A percentile compares a stretch with the other conserved stretches of the same genome.
Conservation (phyloP, 1,140 invertebrate genomes). For the Drosophila cardini region DNA sequence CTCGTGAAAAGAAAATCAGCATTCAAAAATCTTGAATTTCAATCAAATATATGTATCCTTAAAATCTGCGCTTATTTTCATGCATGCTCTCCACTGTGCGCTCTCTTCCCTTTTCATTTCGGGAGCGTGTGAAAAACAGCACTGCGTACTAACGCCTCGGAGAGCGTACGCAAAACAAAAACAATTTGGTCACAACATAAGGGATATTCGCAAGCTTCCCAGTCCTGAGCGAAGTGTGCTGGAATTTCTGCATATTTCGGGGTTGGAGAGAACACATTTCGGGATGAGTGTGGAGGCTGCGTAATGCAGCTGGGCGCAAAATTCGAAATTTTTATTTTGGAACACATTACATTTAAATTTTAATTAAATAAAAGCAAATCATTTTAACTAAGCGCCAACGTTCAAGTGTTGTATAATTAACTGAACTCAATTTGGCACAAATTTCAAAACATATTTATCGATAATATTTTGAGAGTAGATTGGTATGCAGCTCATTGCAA, state of each 20-base stretch:
- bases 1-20: too few relatives aligned
- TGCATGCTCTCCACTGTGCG: conserved; percentile 29
- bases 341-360: neutral
- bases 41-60: conserved; percentile 4
- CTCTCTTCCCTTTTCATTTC: conserved; percentile 13
- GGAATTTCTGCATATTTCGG: conserved; percentile 21
- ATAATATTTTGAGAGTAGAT: neutral
- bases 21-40: too few relatives aligned
- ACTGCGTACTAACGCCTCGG: conserved; percentile 48
- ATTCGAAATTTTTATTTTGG: neutral
- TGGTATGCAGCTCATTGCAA: too few relatives aligned
- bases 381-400: conserved; percentile 5
- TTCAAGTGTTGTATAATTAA: neutral
- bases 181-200: neutral
- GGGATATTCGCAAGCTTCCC: conserved; percentile 28
- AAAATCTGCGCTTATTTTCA: neutral
- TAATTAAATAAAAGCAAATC: neutral
- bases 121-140: conserved; percentile 51
- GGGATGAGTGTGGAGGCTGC: neutral
- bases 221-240: conserved; percentile 17
- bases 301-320: neutral
- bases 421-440: neutral
- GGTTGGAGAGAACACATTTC: neutral
- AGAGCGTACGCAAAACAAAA: conserved; percentile 14
- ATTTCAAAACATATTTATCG: neutral